Conservation (phyloP, 2,888 invertebrate genomes). For the Cosmopolites sordidus region DNA sequence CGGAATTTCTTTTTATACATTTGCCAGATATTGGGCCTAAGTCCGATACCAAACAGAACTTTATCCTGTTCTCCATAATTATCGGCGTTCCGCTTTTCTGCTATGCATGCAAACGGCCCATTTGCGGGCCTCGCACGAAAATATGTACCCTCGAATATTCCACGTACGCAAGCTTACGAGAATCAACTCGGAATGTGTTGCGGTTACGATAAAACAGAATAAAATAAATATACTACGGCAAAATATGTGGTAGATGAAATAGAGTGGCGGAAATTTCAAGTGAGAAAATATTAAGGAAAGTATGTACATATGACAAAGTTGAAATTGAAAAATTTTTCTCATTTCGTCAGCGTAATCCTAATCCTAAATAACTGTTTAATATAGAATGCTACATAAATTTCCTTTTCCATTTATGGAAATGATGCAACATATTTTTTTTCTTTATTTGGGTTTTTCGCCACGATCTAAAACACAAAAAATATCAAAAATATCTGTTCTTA, state of each 20-base stretch:
- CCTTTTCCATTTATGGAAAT: no score
- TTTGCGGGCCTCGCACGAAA: constrained; percentile 5
- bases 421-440: no score
- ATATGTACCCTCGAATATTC: constrained; percentile 10
- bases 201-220: constrained; percentile 2
- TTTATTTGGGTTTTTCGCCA: no score
- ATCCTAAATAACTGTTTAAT: no score
- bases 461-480: no score
- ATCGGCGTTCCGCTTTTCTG: constrained; percentile 2
- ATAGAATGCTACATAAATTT: no score
- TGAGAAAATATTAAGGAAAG: background rate
- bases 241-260: background rate
- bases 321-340: background rate
- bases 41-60: no score
- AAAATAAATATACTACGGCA: constrained; percentile 2
- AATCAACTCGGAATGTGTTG: constrained; percentile 1
- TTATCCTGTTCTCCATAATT: constrained; percentile 5
- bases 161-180: constrained; percentile 3
- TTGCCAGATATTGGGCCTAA: no score
- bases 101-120: constrained; percentile 8
- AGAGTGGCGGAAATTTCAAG: background rate
- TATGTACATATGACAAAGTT: background rate
- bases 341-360: no score
- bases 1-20: no score
- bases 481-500: no score